phyloP scores from a whole-genome alignment of 1,140 invertebrate genomes.

The Solenopsis fugax region DNA sequence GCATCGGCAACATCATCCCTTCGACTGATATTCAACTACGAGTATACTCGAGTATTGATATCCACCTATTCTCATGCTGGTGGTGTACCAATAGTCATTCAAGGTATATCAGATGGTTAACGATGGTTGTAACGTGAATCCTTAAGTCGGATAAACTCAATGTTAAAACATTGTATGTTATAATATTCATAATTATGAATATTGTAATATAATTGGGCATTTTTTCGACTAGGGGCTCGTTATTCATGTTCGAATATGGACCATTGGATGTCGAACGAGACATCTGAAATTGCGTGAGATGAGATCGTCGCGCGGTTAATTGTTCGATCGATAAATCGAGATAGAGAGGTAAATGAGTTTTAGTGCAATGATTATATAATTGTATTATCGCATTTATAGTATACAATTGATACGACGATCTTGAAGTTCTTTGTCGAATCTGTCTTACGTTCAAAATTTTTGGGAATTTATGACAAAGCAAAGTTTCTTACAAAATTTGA shows the following conservation, averaged over 20 bases:
- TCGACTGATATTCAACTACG: conserved; percentile 23
- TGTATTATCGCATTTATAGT: background rate
- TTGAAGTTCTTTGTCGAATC: conserved; percentile 12
- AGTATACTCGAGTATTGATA: background rate
- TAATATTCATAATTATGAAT: background rate
- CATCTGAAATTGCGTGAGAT: conserved; percentile 5
- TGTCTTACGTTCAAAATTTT: background rate
- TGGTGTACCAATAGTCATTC: conserved; percentile 9
- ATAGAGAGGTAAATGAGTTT: background rate
- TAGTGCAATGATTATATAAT: background rate
- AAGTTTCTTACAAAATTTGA: conserved; percentile 9
- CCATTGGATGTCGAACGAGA: background rate
- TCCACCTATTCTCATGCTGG: background rate
- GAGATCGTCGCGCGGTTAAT: background rate
- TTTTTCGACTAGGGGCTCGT: background rate
- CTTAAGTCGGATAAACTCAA: background rate
- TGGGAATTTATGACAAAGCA: conserved; percentile 2
- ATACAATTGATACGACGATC: conserved; percentile 11
- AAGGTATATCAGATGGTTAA: background rate
- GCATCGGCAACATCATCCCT: background rate
- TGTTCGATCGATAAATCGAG: background rate
- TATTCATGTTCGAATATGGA: background rate
- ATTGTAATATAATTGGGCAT: background rate
- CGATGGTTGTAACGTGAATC: background rate
- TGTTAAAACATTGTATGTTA: background rate